A percentile compares a stretch with the other conserved stretches of the same genome.
Evolutionary conservation across 2,113 vertebrate genomes (phyloP).

Genomic region (Oreocharis arfaki): DNA sequence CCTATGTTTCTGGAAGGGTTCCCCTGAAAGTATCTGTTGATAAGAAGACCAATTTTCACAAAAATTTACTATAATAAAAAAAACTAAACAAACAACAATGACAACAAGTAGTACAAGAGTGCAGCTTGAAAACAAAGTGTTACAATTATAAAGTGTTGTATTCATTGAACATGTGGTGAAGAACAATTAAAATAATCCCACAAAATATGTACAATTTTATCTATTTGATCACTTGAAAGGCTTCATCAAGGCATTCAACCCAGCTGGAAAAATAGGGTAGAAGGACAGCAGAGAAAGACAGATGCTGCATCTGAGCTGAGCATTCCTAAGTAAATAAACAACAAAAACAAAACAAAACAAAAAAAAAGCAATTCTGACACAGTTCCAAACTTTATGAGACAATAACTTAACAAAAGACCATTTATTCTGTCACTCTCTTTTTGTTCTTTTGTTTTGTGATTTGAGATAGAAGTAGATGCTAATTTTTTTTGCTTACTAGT

Average conservation of each 20-base stretch:
- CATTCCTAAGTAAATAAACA: conserved; percentile 64
- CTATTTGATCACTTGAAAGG: conserved; percentile 65
- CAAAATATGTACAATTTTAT: conserved; percentile 59
- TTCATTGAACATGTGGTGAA: conserved; percentile 55
- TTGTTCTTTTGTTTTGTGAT: conserved; percentile 33
- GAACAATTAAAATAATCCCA: conserved; percentile 66
- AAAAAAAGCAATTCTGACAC: conserved; percentile 51
- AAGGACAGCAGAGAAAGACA: conserved; percentile 57
- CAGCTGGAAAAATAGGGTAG: conserved; percentile 23
- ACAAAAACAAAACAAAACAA: conserved; percentile 48
- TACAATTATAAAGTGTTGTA: conserved; percentile 27
- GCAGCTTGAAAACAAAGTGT: conserved; percentile 30
- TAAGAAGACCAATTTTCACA: background rate
- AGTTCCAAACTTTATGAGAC: conserved; percentile 66
- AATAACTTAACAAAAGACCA: conserved; percentile 61
- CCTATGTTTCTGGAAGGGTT: background rate
- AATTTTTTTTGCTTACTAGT: conserved; percentile 64
- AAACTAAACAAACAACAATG: conserved; percentile 11
- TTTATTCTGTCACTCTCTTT: conserved; percentile 41
- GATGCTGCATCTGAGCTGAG: conserved; percentile 57
- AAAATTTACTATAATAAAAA: conserved; percentile 23
- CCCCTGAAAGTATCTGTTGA: background rate
- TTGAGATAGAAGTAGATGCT: conserved; percentile 49
- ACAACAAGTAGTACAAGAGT: background rate
- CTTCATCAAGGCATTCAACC: conserved; percentile 66